Evolutionary conservation across 2,888 invertebrate species (phyloP).

Genomic region (Scelioninae gen. 2): DNA sequence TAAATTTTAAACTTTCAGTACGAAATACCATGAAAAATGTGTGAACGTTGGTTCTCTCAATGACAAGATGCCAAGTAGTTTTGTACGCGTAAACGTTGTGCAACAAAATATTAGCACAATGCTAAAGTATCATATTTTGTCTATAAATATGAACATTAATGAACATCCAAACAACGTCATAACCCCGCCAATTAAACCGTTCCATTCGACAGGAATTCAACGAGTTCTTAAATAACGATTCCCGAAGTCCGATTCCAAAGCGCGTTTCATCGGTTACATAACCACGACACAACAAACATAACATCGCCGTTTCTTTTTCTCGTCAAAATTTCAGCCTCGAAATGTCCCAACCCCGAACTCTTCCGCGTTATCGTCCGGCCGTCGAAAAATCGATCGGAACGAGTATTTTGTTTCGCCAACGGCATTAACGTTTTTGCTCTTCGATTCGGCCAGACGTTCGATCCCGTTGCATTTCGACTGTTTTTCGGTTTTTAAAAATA

Average conservation of each 20-base stretch:
- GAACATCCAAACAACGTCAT: no score
- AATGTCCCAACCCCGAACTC: no score
- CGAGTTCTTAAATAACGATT: background rate
- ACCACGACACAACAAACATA: no score
- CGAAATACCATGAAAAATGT: conserved; percentile 5
- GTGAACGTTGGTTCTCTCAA: conserved; percentile 7
- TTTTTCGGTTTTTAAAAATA: conserved; percentile 16
- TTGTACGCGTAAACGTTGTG: conserved; percentile 10
- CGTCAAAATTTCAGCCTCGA: no score
- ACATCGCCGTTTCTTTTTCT: no score
- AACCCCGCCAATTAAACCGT: no score
- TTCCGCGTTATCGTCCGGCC: no score
- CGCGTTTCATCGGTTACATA: no score
- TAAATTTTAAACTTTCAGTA: background rate
- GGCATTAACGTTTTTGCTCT: background rate
- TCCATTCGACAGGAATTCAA: background rate
- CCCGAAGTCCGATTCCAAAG: no score
- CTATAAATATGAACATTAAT: conserved; percentile 7
- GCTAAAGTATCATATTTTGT: background rate
- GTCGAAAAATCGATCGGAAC: no score
- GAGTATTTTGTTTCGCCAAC: background rate
- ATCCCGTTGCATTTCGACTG: background rate
- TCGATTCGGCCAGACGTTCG: background rate
- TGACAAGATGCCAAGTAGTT: conserved; percentile 21
- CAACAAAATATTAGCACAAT: conserved; percentile 9